phyloP scores from a whole-genome alignment of 2,113 vertebrate genomes.

The Mungos mungo region DNA sequence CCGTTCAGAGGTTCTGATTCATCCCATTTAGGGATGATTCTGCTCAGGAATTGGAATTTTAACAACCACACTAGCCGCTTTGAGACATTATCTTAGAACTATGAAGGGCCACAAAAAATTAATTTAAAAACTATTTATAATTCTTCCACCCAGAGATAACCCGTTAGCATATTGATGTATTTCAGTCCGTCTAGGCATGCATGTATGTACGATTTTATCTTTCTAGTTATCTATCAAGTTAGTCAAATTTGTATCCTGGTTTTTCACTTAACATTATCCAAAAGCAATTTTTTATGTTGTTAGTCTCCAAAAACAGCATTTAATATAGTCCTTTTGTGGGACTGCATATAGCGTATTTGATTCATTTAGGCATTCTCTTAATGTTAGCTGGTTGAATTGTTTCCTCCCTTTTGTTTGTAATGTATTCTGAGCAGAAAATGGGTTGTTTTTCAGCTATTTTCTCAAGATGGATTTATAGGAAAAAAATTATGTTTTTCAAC shows the following conservation, averaged over 20 bases:
- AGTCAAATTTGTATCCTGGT: neutral
- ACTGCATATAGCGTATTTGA: neutral
- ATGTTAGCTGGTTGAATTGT: neutral
- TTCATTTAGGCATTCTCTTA: neutral
- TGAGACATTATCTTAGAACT: neutral
- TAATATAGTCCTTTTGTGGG: neutral
- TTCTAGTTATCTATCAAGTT: neutral
- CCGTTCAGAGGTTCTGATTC: neutral
- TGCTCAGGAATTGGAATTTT: neutral
- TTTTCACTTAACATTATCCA: neutral
- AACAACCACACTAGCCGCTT: neutral
- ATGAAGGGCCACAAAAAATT: neutral
- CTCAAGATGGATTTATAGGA: slow-evolving; percentile 2
- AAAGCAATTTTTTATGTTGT: neutral
- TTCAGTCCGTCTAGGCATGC: neutral
- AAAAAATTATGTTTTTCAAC: slow-evolving; percentile 2
- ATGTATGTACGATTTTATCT: neutral
- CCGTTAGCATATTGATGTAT: neutral
- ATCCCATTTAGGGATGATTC: neutral
- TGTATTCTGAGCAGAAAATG: slow-evolving; percentile 13
- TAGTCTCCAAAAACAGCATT: neutral
- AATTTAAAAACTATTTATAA: neutral
- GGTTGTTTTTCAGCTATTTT: slow-evolving; percentile 11
- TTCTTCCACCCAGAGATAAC: neutral
- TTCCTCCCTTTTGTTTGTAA: neutral